Base-by-base conservation (phyloP, 64 coral and sea anemone species). In the Stichodactyla helianthus region DNA sequence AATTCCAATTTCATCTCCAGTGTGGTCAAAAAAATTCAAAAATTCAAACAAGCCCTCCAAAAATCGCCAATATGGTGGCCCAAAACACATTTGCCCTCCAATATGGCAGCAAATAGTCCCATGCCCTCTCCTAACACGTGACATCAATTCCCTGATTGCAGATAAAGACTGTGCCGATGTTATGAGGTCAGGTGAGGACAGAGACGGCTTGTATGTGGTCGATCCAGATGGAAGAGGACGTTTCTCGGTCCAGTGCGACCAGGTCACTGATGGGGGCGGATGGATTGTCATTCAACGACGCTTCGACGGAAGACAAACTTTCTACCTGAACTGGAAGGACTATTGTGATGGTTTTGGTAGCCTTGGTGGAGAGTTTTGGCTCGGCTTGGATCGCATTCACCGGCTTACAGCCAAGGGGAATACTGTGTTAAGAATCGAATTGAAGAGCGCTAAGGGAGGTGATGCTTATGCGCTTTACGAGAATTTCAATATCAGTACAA, bases 191-290 rank as follows among this genome's bases (percentile, higher is more conserved):
- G 83, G 83, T 4, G 10, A 20, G 27, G 59, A 58, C 14, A 19
- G 8, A 20, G 53, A 63, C 23, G 53, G 53, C 6, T 11, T 84
- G 9, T 84, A 57, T 23, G 50, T 13, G 2, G 18, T 84, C 7
- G 83, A 84, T 13, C 83, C 83, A 35, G 83, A 84, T 14, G 83
- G 83, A 5, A 84, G 56, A 27, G 83, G 83, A 17, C 44, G 17
- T 9, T 60, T 84, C 54, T 63, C 83, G 6, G 83, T 62, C 2
- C 59, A 54, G 7, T 84, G 83, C 26, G 83, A 84, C 53, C 83
- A 84, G n/a, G 16, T 3, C 14, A 84, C 27, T 0, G 52, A 58
- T 2, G 12, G 55, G 4, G 83, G 83, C 26, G 83, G 83, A 18
- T 84, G 83, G 83, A 25, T 63, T 10, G 23, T 84, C 27, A 60